Evolutionary conservation across 2,113 vertebrate genomes (phyloP).

Genomic region (Alexandromys fortis): DNA sequence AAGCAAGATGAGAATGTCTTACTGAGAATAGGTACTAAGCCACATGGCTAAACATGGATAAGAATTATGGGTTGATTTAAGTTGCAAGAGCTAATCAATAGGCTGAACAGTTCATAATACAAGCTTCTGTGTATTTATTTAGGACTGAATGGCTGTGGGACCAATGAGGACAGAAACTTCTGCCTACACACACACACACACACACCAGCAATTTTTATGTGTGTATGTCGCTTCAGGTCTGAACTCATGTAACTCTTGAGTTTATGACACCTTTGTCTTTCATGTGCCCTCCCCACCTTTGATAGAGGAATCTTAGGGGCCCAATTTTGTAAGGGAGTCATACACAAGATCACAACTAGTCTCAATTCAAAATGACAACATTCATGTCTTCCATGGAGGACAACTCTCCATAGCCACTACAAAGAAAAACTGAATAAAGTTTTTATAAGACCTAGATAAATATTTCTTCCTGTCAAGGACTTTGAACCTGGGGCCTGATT

Average conservation of each 20-base stretch:
- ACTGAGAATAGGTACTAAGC: too few species aligned
- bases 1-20: too few species aligned
- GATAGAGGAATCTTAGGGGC: too few species aligned
- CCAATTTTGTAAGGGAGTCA: background rate
- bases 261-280: background rate
- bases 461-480: background rate
- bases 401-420: background rate
- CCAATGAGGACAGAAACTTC: too few species aligned
- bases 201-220: background rate
- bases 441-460: background rate
- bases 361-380: background rate
- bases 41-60: too few species aligned
- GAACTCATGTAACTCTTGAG: too few species aligned
- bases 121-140: too few species aligned
- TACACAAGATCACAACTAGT: background rate
- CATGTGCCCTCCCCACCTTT: background rate
- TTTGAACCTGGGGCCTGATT: background rate
- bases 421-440: background rate
- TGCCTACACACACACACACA: too few species aligned
- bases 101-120: too few species aligned
- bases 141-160: too few species aligned
- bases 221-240: background rate
- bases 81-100: too few species aligned
- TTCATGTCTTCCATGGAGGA: background rate
- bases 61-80: too few species aligned